Conservation (phyloP, 1,140 invertebrate species). For the Drosophila persimilis region DNA sequence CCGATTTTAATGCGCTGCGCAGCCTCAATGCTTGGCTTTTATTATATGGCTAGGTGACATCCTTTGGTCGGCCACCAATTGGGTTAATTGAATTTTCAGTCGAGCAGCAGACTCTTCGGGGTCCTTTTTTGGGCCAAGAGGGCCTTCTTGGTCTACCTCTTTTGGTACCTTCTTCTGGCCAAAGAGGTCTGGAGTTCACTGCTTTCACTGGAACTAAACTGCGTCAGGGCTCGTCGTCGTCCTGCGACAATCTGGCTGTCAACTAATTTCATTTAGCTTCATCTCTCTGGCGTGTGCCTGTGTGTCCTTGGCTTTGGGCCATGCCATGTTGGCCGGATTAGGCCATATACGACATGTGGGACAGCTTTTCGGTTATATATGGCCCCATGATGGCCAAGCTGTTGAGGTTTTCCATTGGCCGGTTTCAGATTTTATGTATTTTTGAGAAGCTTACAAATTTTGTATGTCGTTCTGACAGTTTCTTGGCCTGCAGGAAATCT, state of each 20-base stretch:
- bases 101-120: conserved; percentile 17
- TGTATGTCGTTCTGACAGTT: no score
- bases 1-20: conserved; percentile 53
- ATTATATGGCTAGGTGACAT: conserved; percentile 25
- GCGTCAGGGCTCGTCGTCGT: neutral
- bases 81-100: conserved; percentile 74
- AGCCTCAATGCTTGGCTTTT: conserved; percentile 34
- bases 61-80: conserved; percentile 43
- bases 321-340: conserved; percentile 38
- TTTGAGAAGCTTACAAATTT: neutral
- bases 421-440: neutral
- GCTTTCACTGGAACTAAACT: conserved; percentile 1
- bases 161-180: neutral
- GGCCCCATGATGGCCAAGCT: no score
- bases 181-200: neutral
- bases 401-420: conserved; percentile 3
- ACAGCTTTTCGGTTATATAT: conserved; percentile 9
- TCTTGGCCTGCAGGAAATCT: no score
- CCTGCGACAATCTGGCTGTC: conserved; percentile 59
- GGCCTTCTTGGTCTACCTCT: neutral
- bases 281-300: conserved; percentile 24
- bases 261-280: conserved; percentile 68
- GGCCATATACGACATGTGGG: conserved; percentile 38
- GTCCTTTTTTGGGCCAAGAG: neutral
- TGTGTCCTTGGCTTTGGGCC: conserved; percentile 33